A percentile compares a stretch with the other conserved stretches of the same genome.
These are phyloP conservation scores for Tapera naevia DNA, from an alignment of 2,797 vertebrate species.

Conservation along the genomic window DNA sequence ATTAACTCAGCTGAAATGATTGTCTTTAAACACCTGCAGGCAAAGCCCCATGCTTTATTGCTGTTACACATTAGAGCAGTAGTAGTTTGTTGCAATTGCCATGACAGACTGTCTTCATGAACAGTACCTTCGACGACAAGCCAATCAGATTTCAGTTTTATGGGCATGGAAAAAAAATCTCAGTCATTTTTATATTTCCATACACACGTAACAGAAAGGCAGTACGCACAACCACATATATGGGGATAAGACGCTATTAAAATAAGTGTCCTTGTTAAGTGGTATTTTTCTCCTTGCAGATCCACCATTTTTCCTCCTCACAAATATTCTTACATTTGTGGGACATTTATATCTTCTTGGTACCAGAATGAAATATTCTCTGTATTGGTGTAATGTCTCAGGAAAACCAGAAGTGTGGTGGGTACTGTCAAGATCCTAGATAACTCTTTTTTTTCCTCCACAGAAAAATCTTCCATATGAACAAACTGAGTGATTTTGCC, in stretches of 20 bases:
- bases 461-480: neutral
- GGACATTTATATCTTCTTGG: conserved; percentile 6
- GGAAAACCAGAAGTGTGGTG: neutral
- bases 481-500: neutral
- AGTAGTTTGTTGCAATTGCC: conserved; percentile 34
- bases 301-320: conserved; percentile 28
- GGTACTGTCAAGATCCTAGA: neutral
- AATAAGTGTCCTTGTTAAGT: conserved; percentile 48
- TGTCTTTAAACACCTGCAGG: neutral
- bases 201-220: conserved; percentile 29
- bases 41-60: conserved; percentile 28
- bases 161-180: conserved; percentile 42
- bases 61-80: conserved; percentile 14
- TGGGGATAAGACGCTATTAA: neutral
- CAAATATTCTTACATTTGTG: neutral
- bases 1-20: conserved; percentile 17
- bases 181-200: conserved; percentile 42
- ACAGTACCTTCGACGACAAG: conserved; percentile 34
- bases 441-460: neutral
- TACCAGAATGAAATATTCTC: conserved; percentile 40
- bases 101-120: conserved; percentile 19
- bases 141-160: conserved; percentile 68
- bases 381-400: neutral
- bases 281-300: conserved; percentile 37
- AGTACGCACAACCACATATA: conserved; percentile 28